Evolutionary conservation across 1,140 invertebrate species (phyloP), one percentile per base, ranked within the genome.

Genomic region (Grapholita molesta): DNA sequence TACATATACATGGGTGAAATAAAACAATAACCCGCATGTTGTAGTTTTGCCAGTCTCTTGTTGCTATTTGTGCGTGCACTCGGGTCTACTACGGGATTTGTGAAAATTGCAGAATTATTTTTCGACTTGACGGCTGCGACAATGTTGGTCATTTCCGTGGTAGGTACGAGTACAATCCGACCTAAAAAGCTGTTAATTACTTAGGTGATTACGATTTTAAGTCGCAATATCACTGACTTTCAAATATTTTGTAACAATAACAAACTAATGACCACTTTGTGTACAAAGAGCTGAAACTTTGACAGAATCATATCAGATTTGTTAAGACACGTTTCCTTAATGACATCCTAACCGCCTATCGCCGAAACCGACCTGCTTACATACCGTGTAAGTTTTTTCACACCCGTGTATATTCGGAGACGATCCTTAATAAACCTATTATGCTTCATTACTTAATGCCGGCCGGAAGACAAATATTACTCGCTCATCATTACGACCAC

Each of bases 361-460:
- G n/a, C 42, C 42, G 12, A 25, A 72, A 72, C 67, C 66, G 76
- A 79, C 67, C 77, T 69, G 72, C 71, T 71, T 70, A 78, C 69
- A 74, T 71, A 75, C 72, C 77, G 80, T 82, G 70, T 82, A 85
- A 86, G 82, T 76, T 72, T 83, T n/a, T 87, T 89, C 81, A 89
- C 86, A 85, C 89, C 74, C 70, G 66, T 67, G 68, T 79, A 73
- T 69, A 53, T 76, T 74, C 74, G 35, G 73, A 77, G 75, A 77
- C 68, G 67, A 76, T 70, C 76, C 75, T 80, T 84, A 87, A 88
- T 86, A 88, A 90, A 89, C 80, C 84, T 83, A 91, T 91, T 88
- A 84, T 76, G 75, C 72, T 79, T 85, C 83, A 90, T 88, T 89
- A 90, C 79, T 81, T 84, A 88, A 88, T 85, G 76, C 81, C 72